Evolutionary conservation across 2,113 vertebrate genomes (phyloP), one percentile per base, ranked within the genome.

Genomic region (Raja brachyura): DNA sequence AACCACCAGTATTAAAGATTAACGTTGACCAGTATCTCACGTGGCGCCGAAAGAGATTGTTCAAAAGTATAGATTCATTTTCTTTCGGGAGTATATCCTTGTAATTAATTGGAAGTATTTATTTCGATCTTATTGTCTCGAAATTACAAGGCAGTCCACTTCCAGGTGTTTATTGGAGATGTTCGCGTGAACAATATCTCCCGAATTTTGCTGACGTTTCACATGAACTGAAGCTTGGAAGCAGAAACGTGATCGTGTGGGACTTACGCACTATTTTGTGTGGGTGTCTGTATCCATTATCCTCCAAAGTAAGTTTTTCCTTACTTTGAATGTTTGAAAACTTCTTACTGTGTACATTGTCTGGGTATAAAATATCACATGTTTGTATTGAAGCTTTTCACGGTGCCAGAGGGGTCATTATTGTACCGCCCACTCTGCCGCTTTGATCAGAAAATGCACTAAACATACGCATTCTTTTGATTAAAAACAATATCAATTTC

Each of bases 71-170:
- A 18, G 56, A 4, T 90, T 70, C 22, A 20, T 70, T 66, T 9
- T 54, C 20, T 92, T 73, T 70, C 18, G 68, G 39, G 18, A 28
- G 22, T 39, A 25, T 9, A 7, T 48, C 20, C 33, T 48, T 33
- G 3, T 48, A 73, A 73, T 70, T 90, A 90, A 90, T 90, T 70
- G 14, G 39, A 70, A 92, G 88, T 73, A 73, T 92, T 74, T 92
- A 92, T 73, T 73, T 73, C 68, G 68, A 92, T 54, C 33, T 54
- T 5, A 39, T 92, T 92, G 90, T 48, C 22, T 92, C 66, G 39
- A 74, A 73, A 73, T 73, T 25, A 22, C 39, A 48, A 48, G 39
- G 39, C 39, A 48, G 39, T 48, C 39, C 39, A 48, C 39, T 48
- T 48, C 39, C 39, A 48, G 39, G 39, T 48, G 39, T 48, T 48